A percentile compares a stretch with the other conserved stretches of the same genome.
Evolutionary conservation across 2,113 vertebrate genomes (phyloP).

Genomic region (Hiodon alosoides): DNA sequence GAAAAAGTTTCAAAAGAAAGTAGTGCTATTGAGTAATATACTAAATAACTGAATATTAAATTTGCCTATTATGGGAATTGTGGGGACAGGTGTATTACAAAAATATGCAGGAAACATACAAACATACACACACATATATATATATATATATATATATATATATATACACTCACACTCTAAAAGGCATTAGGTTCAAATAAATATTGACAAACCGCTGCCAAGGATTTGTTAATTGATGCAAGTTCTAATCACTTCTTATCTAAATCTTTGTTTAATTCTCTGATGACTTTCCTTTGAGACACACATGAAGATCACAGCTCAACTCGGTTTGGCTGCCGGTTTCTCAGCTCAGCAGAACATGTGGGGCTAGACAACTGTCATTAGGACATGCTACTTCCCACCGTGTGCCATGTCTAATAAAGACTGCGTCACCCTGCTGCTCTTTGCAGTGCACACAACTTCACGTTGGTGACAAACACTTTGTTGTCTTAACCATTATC

Average conservation of each 20-base stretch:
- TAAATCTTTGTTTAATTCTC: conserved; percentile 65
- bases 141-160: conserved; percentile 33
- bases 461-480: background rate
- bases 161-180: conserved; percentile 48
- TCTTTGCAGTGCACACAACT: conserved; percentile 41
- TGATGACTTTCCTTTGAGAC: conserved; percentile 42
- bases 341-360: background rate
- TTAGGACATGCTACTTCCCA: conserved; percentile 55
- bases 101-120: too few relatives aligned
- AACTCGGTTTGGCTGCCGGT: conserved; percentile 34
- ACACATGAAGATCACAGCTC: conserved; percentile 47
- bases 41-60: too few relatives aligned
- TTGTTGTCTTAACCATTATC: background rate
- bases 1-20: too few relatives aligned
- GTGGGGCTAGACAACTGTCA: conserved; percentile 40
- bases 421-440: conserved; percentile 43
- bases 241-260: conserved; percentile 62
- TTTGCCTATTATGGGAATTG: too few relatives aligned
- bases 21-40: too few relatives aligned
- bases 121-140: too few relatives aligned
- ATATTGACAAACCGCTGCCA: conserved; percentile 56
- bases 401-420: conserved; percentile 43
- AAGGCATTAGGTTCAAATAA: conserved; percentile 55
- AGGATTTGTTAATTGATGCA: conserved; percentile 66
- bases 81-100: too few relatives aligned